These are phyloP conservation scores for Megamerina dolium DNA, from an alignment of 2,888 invertebrate species.

Conservation along the genomic window DNA sequence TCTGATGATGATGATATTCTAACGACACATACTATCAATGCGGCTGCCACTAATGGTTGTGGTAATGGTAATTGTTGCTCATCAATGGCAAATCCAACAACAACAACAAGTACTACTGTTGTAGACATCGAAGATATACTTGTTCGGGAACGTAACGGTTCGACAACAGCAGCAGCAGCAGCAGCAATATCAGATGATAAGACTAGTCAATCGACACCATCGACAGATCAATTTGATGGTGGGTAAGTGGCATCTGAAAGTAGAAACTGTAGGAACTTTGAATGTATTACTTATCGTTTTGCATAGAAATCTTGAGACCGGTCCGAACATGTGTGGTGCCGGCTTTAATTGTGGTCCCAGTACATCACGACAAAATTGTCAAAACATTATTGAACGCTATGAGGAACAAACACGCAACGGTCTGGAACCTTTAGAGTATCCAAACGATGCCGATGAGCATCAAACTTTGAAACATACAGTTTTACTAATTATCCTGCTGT, in stretches of 20 bases:
- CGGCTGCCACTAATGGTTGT: slow-evolving; percentile 23
- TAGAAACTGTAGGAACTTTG: neutral
- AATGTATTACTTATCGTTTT: neutral
- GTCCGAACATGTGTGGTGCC: slow-evolving; percentile 49
- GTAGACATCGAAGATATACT: slow-evolving; percentile 63
- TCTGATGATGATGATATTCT: slow-evolving; percentile 43
- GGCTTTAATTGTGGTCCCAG: slow-evolving; percentile 53
- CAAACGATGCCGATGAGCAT: slow-evolving; percentile 55
- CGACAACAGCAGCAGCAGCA: too few species aligned
- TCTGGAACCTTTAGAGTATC: slow-evolving; percentile 53
- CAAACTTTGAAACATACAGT: slow-evolving; percentile 78
- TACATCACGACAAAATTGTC: slow-evolving; percentile 51
- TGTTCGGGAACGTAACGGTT: slow-evolving; percentile 29
- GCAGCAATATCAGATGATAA: slow-evolving; percentile 5
- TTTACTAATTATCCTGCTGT: slow-evolving; percentile 69
- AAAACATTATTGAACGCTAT: slow-evolving; percentile 52
- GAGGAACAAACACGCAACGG: slow-evolving; percentile 52
- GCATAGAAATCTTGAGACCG: slow-evolving; percentile 26
- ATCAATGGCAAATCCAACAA: slow-evolving; percentile 30
- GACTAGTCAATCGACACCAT: slow-evolving; percentile 2
- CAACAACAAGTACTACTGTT: slow-evolving; percentile 45
- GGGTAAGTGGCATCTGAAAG: slow-evolving; percentile 17
- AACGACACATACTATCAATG: slow-evolving; percentile 8
- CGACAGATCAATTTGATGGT: slow-evolving; percentile 23
- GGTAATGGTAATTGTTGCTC: slow-evolving; percentile 42